These are phyloP conservation scores for Caenorhabditis sp. DNA, from an alignment of 2,888 invertebrate species.

Conservation along the genomic window DNA sequence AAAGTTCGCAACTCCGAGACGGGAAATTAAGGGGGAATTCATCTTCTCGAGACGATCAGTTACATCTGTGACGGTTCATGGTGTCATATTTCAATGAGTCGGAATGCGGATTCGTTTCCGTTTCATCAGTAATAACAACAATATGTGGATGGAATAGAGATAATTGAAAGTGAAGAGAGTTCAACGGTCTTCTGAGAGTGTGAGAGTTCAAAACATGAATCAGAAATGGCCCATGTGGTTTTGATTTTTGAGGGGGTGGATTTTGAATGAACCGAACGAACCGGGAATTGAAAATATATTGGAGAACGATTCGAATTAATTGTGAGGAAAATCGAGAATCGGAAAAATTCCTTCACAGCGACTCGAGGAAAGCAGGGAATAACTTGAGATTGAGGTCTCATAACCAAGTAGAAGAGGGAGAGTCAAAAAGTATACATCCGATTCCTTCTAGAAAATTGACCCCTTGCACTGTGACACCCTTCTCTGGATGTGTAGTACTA, in stretches of 20 bases:
- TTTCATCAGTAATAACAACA: conserved; percentile 37
- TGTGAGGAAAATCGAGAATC: too few relatives aligned
- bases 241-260: conserved; percentile 9
- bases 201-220: conserved; percentile 36
- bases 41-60: conserved; percentile 47
- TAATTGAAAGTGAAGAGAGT: not conserved
- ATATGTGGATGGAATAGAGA: conserved; percentile 25
- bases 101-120: conserved; percentile 27
- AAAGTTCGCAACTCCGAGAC: conserved; percentile 17
- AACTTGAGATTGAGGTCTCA: too few relatives aligned
- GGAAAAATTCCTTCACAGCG: too few relatives aligned
- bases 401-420: too few relatives aligned
- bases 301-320: not conserved
- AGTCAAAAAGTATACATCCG: not conserved
- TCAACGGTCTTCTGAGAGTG: not conserved
- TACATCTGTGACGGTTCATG: conserved; percentile 54
- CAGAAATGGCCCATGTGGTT: conserved; percentile 42
- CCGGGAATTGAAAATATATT: not conserved
- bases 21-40: not conserved
- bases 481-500: conserved; percentile 9
- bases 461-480: not conserved
- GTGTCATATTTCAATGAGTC: conserved; percentile 65
- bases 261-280: conserved; percentile 2
- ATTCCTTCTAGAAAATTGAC: not conserved
- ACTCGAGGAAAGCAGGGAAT: too few relatives aligned